phyloP scores from a whole-genome alignment of 2,113 vertebrate genomes.

The Varanus komodoensis region DNA sequence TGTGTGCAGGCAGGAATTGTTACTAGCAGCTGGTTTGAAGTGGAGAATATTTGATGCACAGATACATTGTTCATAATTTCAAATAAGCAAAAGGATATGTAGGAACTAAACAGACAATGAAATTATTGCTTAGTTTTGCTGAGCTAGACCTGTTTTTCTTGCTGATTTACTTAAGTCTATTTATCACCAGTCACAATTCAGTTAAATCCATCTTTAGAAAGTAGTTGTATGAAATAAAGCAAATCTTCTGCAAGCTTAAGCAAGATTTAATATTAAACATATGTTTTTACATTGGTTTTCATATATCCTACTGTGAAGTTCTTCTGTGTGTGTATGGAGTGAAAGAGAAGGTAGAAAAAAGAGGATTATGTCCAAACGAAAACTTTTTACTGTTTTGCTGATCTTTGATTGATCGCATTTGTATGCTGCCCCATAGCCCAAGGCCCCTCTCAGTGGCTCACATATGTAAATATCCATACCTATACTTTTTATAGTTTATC shows the following conservation, averaged over 20 bases:
- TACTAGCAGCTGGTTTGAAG: background rate
- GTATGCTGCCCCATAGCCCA: too few relatives aligned
- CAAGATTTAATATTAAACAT: background rate
- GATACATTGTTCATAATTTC: background rate
- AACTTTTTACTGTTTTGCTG: background rate
- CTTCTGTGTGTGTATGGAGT: background rate
- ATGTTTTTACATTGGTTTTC: background rate
- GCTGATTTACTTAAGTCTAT: background rate
- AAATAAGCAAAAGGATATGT: background rate
- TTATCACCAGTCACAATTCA: background rate
- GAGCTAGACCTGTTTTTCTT: accelerated
- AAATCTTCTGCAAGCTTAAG: background rate
- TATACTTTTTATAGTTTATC: background rate
- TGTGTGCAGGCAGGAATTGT: background rate
- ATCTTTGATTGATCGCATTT: background rate
- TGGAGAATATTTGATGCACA: background rate
- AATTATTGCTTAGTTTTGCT: background rate
- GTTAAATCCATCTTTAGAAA: background rate
- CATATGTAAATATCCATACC: background rate
- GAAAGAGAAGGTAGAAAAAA: background rate
- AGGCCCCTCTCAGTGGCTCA: too few relatives aligned
- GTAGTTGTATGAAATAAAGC: background rate
- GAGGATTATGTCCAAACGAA: background rate
- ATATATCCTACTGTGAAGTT: background rate
- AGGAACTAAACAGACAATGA: background rate